Conservation (phyloP, 2,888 invertebrate species). For the Lasioglossum zephyrum region DNA sequence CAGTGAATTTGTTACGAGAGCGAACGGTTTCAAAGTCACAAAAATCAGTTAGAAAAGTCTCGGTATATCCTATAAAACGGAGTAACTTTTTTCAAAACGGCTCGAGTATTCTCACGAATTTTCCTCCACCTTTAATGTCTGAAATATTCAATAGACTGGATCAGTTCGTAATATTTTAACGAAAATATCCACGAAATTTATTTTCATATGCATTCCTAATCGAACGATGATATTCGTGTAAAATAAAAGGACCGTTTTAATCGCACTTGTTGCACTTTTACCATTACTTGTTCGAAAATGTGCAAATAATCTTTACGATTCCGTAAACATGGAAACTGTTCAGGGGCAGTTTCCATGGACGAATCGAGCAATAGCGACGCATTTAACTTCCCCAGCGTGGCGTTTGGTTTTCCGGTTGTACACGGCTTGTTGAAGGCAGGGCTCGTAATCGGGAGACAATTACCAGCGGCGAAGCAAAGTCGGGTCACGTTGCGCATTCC, state of each 20-base stretch:
- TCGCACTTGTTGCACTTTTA: no score
- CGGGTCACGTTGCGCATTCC: conserved; percentile 31
- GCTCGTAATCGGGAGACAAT: conserved; percentile 37
- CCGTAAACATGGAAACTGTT: not conserved
- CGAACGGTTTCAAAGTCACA: not conserved
- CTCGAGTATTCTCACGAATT: no score
- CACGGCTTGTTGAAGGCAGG: conserved; percentile 16
- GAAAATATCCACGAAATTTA: no score
- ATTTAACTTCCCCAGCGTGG: not conserved
- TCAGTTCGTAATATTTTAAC: no score
- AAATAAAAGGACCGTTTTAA: no score
- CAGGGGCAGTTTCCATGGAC: not conserved
- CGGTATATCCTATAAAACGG: not conserved
- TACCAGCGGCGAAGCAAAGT: conserved; percentile 6
- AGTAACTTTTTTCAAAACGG: no score
- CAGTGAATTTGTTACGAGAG: not conserved
- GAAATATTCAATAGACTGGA: no score
- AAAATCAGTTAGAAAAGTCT: not conserved
- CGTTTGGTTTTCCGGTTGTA: conserved; percentile 7
- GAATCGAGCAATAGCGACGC: not conserved
- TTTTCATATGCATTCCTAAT: no score
- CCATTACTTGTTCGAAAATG: not conserved
- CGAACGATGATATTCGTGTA: no score
- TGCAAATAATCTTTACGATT: not conserved
- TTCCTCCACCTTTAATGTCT: no score